These are phyloP conservation scores for Calycopis cecrops DNA, from an alignment of 1,140 invertebrate species.

Conservation along the genomic window DNA sequence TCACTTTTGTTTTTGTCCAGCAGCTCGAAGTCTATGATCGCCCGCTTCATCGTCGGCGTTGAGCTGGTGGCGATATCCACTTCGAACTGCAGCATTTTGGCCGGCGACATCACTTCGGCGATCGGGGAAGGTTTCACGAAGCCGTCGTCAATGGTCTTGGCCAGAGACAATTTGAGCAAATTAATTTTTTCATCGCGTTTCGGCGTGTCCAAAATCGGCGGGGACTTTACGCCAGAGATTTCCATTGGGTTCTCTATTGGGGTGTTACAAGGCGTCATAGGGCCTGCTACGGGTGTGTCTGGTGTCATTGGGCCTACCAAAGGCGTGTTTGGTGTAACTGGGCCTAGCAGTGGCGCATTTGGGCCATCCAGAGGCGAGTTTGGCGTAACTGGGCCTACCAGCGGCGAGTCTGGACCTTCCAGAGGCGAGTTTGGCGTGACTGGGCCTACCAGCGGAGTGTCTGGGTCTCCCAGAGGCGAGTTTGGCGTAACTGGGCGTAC, in stretches of 20 bases:
- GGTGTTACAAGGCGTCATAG: neutral
- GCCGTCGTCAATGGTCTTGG: slow-evolving; percentile 46
- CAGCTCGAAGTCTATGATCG: slow-evolving; percentile 58
- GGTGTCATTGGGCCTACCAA: slow-evolving; percentile 21
- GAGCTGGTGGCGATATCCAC: slow-evolving; percentile 41
- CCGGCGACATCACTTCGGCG: slow-evolving; percentile 57
- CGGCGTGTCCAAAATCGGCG: slow-evolving; percentile 44
- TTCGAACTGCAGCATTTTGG: slow-evolving; percentile 65
- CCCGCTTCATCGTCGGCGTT: slow-evolving; percentile 64
- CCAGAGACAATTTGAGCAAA: slow-evolving; percentile 47
- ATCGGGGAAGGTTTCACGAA: slow-evolving; percentile 59
- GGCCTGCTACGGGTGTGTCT: slow-evolving; percentile 24
- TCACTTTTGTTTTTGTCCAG: slow-evolving; percentile 58
- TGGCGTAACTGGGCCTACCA: slow-evolving; percentile 6
- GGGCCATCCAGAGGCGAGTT: slow-evolving; percentile 25
- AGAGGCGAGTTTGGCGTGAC: neutral
- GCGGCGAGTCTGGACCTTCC: slow-evolving; percentile 25
- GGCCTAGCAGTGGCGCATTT: slow-evolving; percentile 26
- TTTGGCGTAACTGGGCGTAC: no score
- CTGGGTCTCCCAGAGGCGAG: slow-evolving; percentile 13
- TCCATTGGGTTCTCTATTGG: neutral
- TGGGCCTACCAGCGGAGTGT: slow-evolving; percentile 23
- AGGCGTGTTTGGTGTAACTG: neutral
- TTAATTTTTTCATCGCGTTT: slow-evolving; percentile 33
- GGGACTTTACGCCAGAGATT: slow-evolving; percentile 27